phyloP scores from a whole-genome alignment of 2,797 vertebrate genomes.

The Margarornis squamiger region DNA sequence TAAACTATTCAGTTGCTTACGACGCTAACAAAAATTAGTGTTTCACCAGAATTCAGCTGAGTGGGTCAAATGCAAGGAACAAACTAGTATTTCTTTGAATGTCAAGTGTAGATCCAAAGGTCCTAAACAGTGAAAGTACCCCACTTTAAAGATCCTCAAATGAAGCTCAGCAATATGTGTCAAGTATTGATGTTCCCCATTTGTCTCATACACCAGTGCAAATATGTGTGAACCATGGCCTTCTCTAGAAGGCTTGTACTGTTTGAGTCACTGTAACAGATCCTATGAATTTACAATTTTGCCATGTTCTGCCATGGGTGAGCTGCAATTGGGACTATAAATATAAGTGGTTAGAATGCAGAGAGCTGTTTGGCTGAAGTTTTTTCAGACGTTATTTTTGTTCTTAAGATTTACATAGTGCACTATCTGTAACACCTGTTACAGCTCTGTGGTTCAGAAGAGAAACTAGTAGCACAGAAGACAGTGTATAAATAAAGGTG shows the following conservation, averaged over 20 bases:
- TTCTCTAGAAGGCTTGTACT: accelerated
- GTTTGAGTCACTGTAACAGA: neutral
- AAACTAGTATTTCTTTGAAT: neutral
- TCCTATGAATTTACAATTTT: neutral
- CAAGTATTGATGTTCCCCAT: neutral
- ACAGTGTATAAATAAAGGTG: neutral
- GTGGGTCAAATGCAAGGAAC: accelerated
- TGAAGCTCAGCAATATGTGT: neutral
- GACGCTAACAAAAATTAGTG: neutral
- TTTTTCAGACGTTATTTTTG: slow-evolving; percentile 15
- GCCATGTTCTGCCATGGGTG: neutral
- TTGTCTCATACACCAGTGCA: neutral
- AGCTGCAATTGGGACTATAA: neutral
- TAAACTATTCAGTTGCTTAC: neutral
- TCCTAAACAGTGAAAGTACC: neutral
- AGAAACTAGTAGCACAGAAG: neutral
- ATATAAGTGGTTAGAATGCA: neutral
- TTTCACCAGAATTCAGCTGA: neutral
- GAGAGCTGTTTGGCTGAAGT: neutral
- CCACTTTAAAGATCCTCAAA: neutral
- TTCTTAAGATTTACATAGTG: neutral
- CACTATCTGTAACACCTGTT: neutral
- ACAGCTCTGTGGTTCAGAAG: neutral
- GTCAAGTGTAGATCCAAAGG: neutral
- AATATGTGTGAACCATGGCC: neutral